Base-by-base conservation (phyloP, 92 coral and sea anemone genomes). In the Meandrina meandrites region DNA sequence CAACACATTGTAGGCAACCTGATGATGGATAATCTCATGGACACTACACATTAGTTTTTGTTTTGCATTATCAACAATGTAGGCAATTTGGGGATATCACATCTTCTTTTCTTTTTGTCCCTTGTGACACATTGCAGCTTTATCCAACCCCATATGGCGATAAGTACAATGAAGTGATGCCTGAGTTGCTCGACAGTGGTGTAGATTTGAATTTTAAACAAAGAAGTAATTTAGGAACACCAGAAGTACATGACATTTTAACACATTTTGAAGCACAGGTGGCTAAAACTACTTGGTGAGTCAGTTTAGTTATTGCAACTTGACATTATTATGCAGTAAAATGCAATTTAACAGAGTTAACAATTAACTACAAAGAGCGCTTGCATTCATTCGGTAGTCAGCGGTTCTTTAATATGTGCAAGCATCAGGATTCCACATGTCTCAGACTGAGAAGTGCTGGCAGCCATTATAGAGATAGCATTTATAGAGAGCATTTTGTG, bases 61-160 rank as follows among this genome's bases (percentile, higher is more conserved):
- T 35, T 12, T 73, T 40, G 45, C 45, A 40, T 2, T 2, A 2
- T 40, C 45, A n/a, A n/a, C 9, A 7, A 48, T 7, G 53, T 48
- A 4, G 6, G 53, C 53, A 48, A 13, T 48, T 48, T 48, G 53
- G 53, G 9, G 53, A 24, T 34, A 14, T 21, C 9, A 71, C 37
- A 13, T 19, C 21, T 14, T 15, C 7, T 37, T 35, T 71, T 31
- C 48, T 16, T 50, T 19, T 0, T 18, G 83, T 18, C 56, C 22
- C 11, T 56, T 60, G 21, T 15, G 6, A 17, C 31, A 3, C 12
- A 16, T 24, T 35, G 31, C 81, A 92, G 95, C 80, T 92, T 24
- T 92, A 92, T 68, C 95, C 95, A 28, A 83, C 87, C 24, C 19
- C 67, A 34, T 85, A 92, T 79, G 86, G 89, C 36, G 34, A 35